Conservation (phyloP, 2,113 vertebrate genomes). For the Notothenia rossii region DNA sequence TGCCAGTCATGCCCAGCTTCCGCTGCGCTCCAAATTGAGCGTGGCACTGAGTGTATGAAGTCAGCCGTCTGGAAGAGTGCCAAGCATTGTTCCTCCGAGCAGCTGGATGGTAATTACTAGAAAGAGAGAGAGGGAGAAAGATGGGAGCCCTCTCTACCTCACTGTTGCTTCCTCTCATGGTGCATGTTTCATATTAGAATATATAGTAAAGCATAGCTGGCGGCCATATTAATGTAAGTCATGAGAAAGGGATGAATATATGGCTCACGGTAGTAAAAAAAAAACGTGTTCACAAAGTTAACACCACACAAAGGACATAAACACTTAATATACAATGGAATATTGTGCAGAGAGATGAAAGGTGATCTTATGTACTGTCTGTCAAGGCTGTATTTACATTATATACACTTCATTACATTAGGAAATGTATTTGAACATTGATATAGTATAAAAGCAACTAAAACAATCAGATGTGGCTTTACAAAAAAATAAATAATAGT, state of each 20-base stretch:
- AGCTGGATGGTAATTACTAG: slow-evolving; percentile 79
- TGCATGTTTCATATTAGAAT: neutral
- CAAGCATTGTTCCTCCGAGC: slow-evolving; percentile 79
- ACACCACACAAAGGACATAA: no score
- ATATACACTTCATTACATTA: neutral
- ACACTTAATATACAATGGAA: neutral
- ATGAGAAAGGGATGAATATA: neutral
- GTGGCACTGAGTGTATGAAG: slow-evolving; percentile 81
- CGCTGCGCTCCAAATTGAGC: slow-evolving; percentile 79
- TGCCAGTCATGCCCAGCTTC: slow-evolving; percentile 79
- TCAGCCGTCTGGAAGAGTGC: slow-evolving; percentile 79
- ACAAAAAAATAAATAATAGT: neutral
- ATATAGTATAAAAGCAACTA: neutral
- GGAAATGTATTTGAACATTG: neutral
- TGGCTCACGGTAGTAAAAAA: neutral
- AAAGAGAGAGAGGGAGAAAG: slow-evolving; percentile 10
- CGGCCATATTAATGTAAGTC: neutral
- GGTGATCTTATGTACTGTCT: neutral
- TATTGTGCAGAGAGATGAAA: neutral
- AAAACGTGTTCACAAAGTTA: neutral
- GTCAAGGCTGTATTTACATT: neutral
- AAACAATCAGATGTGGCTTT: neutral
- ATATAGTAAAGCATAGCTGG: neutral
- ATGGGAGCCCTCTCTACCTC: slow-evolving; percentile 39
- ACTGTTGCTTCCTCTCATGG: slow-evolving; percentile 22